A percentile compares a stretch with the other conserved stretches of the same genome.
Evolutionary conservation across 1,140 invertebrate genomes (phyloP).

Genomic region (Chironomus striatipennis): DNA sequence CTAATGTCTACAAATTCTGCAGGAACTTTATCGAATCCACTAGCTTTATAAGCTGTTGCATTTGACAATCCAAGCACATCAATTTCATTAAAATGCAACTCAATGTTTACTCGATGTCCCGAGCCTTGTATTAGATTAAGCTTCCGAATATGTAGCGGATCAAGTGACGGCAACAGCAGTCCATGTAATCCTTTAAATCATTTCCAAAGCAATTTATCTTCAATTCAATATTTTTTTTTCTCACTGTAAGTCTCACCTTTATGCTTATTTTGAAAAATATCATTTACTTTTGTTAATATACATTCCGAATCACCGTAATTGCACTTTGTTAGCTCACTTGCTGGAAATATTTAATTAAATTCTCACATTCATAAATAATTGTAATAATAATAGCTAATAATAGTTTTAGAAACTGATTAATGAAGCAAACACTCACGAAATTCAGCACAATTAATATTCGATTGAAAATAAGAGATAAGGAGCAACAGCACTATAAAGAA

Average conservation of each 20-base stretch:
- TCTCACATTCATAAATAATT: not conserved
- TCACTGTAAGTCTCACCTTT: not conserved
- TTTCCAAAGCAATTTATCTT: not conserved
- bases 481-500: not conserved
- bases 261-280: not conserved
- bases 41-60: conserved; percentile 30
- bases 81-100: conserved; percentile 34
- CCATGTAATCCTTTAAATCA: not conserved
- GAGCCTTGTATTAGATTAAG: not conserved
- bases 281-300: conserved; percentile 25
- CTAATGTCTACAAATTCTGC: not conserved
- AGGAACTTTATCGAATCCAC: conserved; percentile 28
- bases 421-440: not conserved
- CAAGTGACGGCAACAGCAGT: not conserved
- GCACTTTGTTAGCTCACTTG: conserved; percentile 30
- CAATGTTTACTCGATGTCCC: conserved; percentile 33
- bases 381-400: no score
- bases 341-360: conserved; percentile 29
- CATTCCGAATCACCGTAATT: conserved; percentile 29
- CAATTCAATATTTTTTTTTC: not conserved
- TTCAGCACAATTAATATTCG: not conserved
- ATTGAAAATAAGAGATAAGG: not conserved
- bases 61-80: conserved; percentile 31
- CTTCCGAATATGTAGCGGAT: not conserved
- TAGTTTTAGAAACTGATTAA: not conserved